These are phyloP conservation scores for Hassar affinis DNA, from an alignment of 2,113 vertebrate species.

Conservation along the genomic window DNA sequence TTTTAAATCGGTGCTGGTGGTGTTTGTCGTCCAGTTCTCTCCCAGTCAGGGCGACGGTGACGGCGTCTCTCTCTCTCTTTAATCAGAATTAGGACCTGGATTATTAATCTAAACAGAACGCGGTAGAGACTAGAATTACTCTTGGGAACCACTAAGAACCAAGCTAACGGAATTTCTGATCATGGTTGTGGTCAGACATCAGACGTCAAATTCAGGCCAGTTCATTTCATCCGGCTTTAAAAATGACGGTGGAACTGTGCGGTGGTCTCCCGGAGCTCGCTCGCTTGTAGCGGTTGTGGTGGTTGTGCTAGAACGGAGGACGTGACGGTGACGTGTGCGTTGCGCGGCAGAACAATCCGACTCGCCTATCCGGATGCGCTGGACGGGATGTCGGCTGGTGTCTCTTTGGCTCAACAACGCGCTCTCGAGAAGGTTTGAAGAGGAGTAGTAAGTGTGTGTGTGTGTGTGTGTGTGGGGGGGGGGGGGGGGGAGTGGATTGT, in stretches of 20 bases:
- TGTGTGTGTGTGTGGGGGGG: too few relatives aligned
- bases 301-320: constrained; percentile 17
- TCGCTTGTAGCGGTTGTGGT: too few relatives aligned
- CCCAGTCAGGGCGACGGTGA: not conserved
- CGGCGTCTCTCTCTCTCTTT: not conserved
- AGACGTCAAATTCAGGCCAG: not conserved
- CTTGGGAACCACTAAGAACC: too few relatives aligned
- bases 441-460: not conserved
- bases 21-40: not conserved
- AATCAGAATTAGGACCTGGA: not conserved
- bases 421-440: not conserved
- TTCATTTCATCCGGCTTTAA: constrained; percentile 13
- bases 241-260: too few relatives aligned
- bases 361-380: not conserved
- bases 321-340: not conserved
- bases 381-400: constrained; percentile 1
- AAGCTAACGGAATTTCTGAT: not conserved
- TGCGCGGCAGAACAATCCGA: not conserved
- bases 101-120: too few relatives aligned
- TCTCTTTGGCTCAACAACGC: constrained; percentile 40
- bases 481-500: not conserved
- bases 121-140: not conserved
- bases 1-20: constrained; percentile 41
- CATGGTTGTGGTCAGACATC: not conserved
- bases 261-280: not conserved